Evolutionary conservation across 1,140 invertebrate species (phyloP), one percentile per base, ranked within the genome.

Genomic region (Laupala kohalensis): DNA sequence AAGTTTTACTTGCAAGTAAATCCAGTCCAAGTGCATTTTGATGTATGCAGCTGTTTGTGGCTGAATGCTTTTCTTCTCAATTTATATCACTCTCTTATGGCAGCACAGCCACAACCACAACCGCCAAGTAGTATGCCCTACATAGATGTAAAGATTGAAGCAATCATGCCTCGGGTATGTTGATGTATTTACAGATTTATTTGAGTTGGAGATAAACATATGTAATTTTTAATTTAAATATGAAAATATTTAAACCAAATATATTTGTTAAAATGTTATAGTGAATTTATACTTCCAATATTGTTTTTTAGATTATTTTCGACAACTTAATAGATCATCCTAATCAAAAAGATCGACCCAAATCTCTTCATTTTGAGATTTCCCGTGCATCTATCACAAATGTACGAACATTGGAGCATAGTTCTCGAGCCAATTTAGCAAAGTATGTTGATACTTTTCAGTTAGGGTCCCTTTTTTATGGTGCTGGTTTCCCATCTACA

Each of bases 61-160:
- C 85, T 96, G 28, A 95, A 96, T 79, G 92, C 93, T n/a, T 98
- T 98, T 80, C 85, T 88, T 64, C 84, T 95, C 63, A 95, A 94
- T 84, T 84, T 98, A 25, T 87, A 90, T 77, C 86, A 92, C 74
- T 90, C 90, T 67, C 80, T 95, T 71, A 77, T 84, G 67, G 78
- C 76, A 28, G 83, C 76, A 19, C 77, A 70, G 25, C n/a, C 53
- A 24, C 71, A 68, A 26, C 74, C 77, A 71, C 77, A 80, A 71
- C 72, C 76, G 23, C 78, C 82, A 64, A 79, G 84, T 19, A 85
- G 83, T 78, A 83, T 86, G 67, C 86, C 87, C 77, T 94, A 94
- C 78, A 87, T 94, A 75, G 93, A 95, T 82, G 89, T 95, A 64
- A 89, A 92, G 77, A 83, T 95, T 71, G 94, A 97, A 85, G 90